A percentile compares a stretch with the other conserved stretches of the same genome.
Evolutionary conservation across 2,113 vertebrate genomes (phyloP).

Genomic region (Beaufortia kweichowensis): DNA sequence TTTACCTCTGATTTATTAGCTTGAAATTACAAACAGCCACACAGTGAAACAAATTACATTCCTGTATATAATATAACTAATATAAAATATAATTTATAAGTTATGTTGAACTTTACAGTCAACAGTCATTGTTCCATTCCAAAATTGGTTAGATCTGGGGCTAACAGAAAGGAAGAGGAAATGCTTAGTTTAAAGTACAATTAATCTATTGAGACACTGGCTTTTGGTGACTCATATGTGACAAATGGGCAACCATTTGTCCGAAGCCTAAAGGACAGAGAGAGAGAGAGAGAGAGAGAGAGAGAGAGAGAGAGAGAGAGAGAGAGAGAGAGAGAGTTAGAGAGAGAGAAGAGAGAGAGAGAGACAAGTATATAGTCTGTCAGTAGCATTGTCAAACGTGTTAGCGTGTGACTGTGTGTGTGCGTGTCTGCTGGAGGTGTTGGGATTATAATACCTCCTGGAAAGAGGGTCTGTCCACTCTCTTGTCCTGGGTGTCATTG

Average conservation of each 20-base stretch:
- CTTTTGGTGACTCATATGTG: constrained; percentile 49
- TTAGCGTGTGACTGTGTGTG: constrained; percentile 45
- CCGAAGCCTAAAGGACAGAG: constrained; percentile 38
- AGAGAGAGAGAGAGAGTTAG: constrained; percentile 13
- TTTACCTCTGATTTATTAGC: too few species aligned
- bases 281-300: constrained; percentile 40
- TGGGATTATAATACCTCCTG: not conserved
- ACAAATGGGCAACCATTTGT: constrained; percentile 10
- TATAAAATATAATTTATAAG: too few species aligned
- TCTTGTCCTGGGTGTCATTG: constrained; percentile 67
- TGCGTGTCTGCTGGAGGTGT: constrained; percentile 54
- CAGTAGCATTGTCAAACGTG: constrained; percentile 30
- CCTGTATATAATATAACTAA: too few species aligned
- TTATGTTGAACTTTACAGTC: too few species aligned
- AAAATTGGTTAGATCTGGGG: too few species aligned
- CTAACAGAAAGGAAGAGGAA: not conserved
- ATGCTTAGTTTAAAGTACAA: constrained; percentile 38
- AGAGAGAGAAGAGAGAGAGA: constrained; percentile 55
- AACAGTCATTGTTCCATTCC: not conserved
- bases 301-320: constrained; percentile 57
- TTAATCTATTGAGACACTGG: constrained; percentile 45
- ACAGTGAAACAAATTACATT: too few species aligned
- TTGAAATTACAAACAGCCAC: too few species aligned
- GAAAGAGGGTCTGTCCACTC: constrained; percentile 64
- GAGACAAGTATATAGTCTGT: constrained; percentile 67